Conservation (phyloP, 2,888 invertebrate species). For the Desoria tigrina region DNA sequence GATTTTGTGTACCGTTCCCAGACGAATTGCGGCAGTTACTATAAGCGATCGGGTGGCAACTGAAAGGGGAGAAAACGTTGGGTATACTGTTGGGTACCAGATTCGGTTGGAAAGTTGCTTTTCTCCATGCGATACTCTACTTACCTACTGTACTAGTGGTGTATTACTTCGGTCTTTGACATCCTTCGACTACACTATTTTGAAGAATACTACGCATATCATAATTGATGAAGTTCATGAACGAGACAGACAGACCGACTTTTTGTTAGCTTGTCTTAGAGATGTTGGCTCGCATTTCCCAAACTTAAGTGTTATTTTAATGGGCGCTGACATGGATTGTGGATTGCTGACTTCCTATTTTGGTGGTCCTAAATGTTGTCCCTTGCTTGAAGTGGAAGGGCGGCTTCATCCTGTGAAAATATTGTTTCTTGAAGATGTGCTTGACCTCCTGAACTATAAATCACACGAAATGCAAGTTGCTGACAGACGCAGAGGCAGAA, state of each 20-base stretch:
- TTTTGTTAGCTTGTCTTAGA: slow-evolving; percentile 80
- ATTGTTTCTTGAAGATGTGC: slow-evolving; percentile 37
- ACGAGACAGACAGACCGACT: slow-evolving; percentile 88
- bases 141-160: slow-evolving; percentile 90
- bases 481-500: too few relatives aligned
- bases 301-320: slow-evolving; percentile 78
- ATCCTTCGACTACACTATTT: slow-evolving; percentile 65
- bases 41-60: slow-evolving; percentile 80
- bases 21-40: slow-evolving; percentile 84
- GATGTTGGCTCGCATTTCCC: slow-evolving; percentile 68
- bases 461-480: slow-evolving; percentile 20
- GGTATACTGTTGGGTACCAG: slow-evolving; percentile 78
- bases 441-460: slow-evolving; percentile 26
- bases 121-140: slow-evolving; percentile 70
- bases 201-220: slow-evolving; percentile 77
- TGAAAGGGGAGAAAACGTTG: slow-evolving; percentile 64
- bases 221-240: slow-evolving; percentile 96
- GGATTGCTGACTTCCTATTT: slow-evolving; percentile 82
- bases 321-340: slow-evolving; percentile 92
- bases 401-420: slow-evolving; percentile 59
- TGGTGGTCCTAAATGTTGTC: slow-evolving; percentile 64
- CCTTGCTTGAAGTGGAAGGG: slow-evolving; percentile 63
- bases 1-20: slow-evolving; percentile 90
- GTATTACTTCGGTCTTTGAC: slow-evolving; percentile 84
- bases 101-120: slow-evolving; percentile 85